Evolutionary conservation across 2,113 vertebrate genomes (phyloP).

Genomic region (Hydrochoerus hydrochaeris): DNA sequence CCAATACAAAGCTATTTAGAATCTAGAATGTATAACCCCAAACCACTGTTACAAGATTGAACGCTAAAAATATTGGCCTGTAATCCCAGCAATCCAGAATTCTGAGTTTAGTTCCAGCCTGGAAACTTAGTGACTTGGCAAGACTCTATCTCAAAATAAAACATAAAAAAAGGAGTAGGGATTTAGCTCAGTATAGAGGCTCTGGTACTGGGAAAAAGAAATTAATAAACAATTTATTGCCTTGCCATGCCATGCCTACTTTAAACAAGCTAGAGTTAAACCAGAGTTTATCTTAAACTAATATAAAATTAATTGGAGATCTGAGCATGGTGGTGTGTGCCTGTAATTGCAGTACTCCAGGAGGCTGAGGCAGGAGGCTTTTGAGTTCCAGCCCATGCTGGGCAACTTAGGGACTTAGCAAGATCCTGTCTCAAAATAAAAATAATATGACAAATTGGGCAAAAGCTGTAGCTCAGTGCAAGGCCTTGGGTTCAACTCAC

Average conservation of each 20-base stretch:
- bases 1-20: background rate
- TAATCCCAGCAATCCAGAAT: background rate
- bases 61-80: background rate
- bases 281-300: background rate
- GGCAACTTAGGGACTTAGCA: background rate
- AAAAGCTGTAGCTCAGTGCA: background rate
- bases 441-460: background rate
- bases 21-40: background rate
- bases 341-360: background rate
- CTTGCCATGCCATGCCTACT: background rate
- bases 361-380: background rate
- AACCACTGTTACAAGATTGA: background rate
- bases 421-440: background rate
- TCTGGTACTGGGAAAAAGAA: background rate
- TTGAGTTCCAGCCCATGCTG: background rate
- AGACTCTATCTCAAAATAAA: background rate
- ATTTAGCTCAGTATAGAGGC: background rate
- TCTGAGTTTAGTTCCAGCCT: background rate
- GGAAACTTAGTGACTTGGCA: background rate
- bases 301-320: background rate
- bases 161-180: background rate
- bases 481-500: background rate
- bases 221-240: conserved; percentile 20
- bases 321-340: background rate
- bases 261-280: background rate